Conservation (phyloP, 2,888 invertebrate genomes). For the Phengaris alcon region DNA sequence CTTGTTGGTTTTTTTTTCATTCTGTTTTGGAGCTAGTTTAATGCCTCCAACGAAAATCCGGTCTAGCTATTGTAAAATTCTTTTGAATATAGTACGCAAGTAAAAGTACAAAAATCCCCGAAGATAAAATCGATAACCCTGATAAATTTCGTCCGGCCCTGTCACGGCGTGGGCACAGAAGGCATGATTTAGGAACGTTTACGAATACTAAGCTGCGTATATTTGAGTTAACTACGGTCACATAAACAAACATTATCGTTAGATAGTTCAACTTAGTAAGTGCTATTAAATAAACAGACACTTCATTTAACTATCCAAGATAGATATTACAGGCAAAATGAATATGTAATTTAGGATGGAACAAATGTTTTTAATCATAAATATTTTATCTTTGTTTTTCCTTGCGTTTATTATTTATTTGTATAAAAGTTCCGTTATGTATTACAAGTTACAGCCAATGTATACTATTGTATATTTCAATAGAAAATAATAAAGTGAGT, state of each 20-base stretch:
- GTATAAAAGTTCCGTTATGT: too few species aligned
- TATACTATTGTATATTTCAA: too few species aligned
- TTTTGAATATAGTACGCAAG: neutral
- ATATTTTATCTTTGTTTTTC: too few species aligned
- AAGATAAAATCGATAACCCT: neutral
- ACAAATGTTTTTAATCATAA: too few species aligned
- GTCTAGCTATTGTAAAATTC: too few species aligned
- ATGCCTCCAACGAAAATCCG: too few species aligned
- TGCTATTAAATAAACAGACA: conserved; percentile 2
- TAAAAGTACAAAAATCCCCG: neutral
- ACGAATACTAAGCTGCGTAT: conserved; percentile 23
- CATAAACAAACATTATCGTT: conserved; percentile 23
- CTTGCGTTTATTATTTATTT: too few species aligned
- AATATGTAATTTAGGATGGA: neutral
- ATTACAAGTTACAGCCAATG: too few species aligned
- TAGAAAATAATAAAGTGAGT: too few species aligned
- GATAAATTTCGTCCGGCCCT: conserved; percentile 11
- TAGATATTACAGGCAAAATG: neutral
- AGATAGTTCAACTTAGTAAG: neutral
- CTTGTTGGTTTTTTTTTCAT: too few species aligned
- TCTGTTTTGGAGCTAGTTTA: too few species aligned
- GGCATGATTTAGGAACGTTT: conserved; percentile 30
- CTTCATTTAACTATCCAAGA: conserved; percentile 2
- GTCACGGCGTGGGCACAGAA: conserved; percentile 26
- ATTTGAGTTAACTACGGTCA: conserved; percentile 16